Percentiles rank a stretch among this genome's conserved stretches.
Evolutionary conservation across 2,113 vertebrate species (phyloP).

Genomic region (Nycticebus coucang): DNA sequence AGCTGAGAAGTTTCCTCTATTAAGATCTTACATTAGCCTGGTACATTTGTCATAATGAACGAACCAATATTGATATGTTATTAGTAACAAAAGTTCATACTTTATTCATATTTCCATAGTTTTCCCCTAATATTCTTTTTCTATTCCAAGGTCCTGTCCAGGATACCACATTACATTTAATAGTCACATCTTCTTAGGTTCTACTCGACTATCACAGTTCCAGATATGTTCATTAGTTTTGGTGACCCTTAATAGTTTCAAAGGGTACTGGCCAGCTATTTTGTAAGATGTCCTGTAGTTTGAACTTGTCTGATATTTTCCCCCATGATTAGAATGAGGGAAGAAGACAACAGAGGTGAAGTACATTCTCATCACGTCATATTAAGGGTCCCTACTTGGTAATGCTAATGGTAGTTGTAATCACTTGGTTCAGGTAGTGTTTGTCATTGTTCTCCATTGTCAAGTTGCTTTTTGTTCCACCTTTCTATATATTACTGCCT

Average conservation of each 20-base stretch:
- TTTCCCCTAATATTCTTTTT: background rate
- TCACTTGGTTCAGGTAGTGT: background rate
- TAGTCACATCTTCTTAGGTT: background rate
- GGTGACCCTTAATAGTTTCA: background rate
- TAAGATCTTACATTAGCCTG: background rate
- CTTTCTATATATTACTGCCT: background rate
- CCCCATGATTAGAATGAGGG: background rate
- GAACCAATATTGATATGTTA: background rate
- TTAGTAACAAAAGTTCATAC: background rate
- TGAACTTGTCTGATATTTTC: background rate
- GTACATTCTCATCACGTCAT: background rate
- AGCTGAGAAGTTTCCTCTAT: background rate
- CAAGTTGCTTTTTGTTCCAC: background rate
- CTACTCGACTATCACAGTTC: background rate
- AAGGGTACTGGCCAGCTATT: background rate
- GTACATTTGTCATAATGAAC: background rate
- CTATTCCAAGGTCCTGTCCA: background rate
- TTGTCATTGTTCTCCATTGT: background rate
- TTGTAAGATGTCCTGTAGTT: background rate
- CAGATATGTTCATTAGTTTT: constrained; percentile 2
- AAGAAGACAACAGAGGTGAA: background rate
- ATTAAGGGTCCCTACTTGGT: background rate
- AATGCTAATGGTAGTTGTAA: background rate
- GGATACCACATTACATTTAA: background rate
- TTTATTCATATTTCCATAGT: background rate